A percentile compares a stretch with the other conserved stretches of the same genome.
Conservation (phyloP, 2,797 vertebrate species). For the Capromys pilorides region DNA sequence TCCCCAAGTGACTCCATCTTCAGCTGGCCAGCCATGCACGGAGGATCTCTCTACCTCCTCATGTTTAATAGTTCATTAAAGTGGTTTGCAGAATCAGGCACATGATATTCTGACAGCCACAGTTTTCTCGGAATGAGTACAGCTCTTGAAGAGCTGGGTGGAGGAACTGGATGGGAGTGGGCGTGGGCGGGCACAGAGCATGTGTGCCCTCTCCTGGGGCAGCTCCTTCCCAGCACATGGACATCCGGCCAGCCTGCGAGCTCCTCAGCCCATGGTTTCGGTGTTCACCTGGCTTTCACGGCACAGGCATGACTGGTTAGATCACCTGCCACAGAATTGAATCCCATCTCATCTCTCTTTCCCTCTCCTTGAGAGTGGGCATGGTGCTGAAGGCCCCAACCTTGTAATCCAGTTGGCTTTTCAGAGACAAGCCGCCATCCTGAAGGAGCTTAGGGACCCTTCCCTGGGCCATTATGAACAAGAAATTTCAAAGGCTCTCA, state of each 20-base stretch:
- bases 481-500: background rate
- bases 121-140: background rate
- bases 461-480: background rate
- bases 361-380: fast-evolving
- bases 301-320: background rate
- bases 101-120: background rate
- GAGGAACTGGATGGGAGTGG: background rate
- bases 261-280: background rate
- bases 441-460: background rate
- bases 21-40: background rate
- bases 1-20: background rate
- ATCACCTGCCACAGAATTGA: background rate
- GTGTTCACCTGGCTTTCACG: background rate
- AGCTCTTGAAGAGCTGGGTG: background rate
- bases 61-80: background rate
- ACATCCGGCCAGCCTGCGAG: background rate
- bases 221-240: too few relatives aligned
- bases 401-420: background rate
- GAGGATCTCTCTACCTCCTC: background rate
- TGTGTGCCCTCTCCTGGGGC: fast-evolving
- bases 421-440: background rate
- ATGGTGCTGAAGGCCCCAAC: background rate
- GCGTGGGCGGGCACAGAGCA: background rate
- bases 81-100: background rate
- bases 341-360: background rate